Evolutionary conservation across 1,140 invertebrate genomes (phyloP).

Genomic region (Penaeus japonicus): DNA sequence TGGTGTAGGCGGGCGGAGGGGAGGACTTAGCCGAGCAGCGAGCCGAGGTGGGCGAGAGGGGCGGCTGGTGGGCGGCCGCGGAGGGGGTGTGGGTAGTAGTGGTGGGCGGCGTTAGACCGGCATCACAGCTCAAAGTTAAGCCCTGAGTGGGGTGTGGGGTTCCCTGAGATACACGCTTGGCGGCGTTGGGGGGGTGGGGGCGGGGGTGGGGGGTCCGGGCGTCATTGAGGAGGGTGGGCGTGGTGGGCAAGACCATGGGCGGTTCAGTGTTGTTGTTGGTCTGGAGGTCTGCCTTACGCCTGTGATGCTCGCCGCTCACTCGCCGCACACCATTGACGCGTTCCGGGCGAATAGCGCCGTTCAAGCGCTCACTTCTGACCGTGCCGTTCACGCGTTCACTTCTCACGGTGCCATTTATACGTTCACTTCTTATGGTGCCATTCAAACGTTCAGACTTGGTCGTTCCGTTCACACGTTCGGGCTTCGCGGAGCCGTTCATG

Average conservation of each 20-base stretch:
- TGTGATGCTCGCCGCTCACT: neutral
- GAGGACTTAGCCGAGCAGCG: constrained; percentile 49
- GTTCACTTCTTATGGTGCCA: neutral
- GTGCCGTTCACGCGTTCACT: constrained; percentile 27
- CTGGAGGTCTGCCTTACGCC: neutral
- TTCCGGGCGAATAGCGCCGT: neutral
- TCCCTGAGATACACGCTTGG: constrained; percentile 47
- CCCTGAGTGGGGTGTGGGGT: constrained; percentile 39
- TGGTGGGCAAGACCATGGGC: neutral
- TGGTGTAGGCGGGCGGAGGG: constrained; percentile 21
- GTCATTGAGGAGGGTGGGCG: neutral
- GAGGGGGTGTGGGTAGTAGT: neutral
- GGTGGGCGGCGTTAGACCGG: constrained; percentile 34
- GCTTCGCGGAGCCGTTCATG: neutral
- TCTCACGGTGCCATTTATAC: neutral
- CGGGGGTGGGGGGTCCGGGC: constrained; percentile 18
- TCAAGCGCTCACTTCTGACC: neutral
- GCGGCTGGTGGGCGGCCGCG: constrained; percentile 30
- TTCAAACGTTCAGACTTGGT: constrained; percentile 14
- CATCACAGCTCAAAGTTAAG: constrained; percentile 51
- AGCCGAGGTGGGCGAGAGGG: constrained; percentile 40
- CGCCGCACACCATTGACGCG: constrained; percentile 27
- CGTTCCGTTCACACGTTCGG: constrained; percentile 11
- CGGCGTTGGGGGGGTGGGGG: constrained; percentile 10
- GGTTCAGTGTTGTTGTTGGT: constrained; percentile 39